A percentile compares a stretch with the other conserved stretches of the same genome.
phyloP scores from a whole-genome alignment of 1,140 invertebrate genomes.

The Pseudomyrmex pallidus region DNA sequence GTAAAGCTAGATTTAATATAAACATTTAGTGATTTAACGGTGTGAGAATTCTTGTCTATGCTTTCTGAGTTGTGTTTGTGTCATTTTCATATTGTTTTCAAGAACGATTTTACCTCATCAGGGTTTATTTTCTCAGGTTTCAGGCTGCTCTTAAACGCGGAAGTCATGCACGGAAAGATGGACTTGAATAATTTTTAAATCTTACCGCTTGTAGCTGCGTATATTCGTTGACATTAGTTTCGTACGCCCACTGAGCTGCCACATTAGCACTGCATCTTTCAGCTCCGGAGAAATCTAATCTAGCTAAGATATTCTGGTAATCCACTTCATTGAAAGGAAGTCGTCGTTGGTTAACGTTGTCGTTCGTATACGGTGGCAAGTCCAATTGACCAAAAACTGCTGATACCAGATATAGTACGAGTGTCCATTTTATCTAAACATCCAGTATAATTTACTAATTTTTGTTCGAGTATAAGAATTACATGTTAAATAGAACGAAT shows the following conservation, averaged over 20 bases:
- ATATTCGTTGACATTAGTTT: slow-evolving; percentile 93
- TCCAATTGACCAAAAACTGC: slow-evolving; percentile 79
- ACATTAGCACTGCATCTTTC: slow-evolving; percentile 93
- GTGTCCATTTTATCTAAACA: slow-evolving; percentile 69
- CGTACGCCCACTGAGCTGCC: slow-evolving; percentile 94
- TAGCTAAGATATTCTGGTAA: slow-evolving; percentile 86
- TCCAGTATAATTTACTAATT: neutral
- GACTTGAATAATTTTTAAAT: neutral
- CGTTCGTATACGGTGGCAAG: slow-evolving; percentile 76
- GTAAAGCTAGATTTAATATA: no score
- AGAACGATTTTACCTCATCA: no score
- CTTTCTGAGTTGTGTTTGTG: no score
- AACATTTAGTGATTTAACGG: no score
- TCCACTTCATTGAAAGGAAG: slow-evolving; percentile 69
- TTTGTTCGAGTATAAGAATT: neutral
- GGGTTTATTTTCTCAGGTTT: no score
- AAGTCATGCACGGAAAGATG: neutral
- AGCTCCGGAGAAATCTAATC: slow-evolving; percentile 90
- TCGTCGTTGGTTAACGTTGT: slow-evolving; percentile 35
- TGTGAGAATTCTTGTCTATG: no score
- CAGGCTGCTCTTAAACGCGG: no score
- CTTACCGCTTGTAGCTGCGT: slow-evolving; percentile 93
- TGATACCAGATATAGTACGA: slow-evolving; percentile 66
- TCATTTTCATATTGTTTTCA: no score
- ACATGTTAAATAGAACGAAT: slow-evolving; percentile 1